These are phyloP conservation scores for Zaprionus camerounensis DNA, from an alignment of 1,140 invertebrate species.

Conservation along the genomic window DNA sequence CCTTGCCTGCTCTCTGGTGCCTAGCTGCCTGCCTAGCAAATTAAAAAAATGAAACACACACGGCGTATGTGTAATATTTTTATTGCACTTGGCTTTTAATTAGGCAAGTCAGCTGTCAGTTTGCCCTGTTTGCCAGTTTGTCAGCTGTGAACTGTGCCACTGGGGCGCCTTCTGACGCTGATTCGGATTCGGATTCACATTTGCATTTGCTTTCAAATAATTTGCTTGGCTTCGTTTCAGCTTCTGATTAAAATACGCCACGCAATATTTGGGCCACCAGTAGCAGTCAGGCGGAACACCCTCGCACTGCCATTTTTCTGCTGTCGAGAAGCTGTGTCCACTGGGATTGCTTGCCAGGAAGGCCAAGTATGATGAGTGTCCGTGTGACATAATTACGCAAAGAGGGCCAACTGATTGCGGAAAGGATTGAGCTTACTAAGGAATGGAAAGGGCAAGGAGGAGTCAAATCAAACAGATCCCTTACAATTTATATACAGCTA, in stretches of 20 bases:
- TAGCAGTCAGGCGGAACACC: slow-evolving; percentile 23
- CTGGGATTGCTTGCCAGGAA: not conserved
- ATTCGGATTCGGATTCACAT: slow-evolving; percentile 38
- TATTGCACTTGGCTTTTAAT: slow-evolving; percentile 80
- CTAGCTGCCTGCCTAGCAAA: slow-evolving; percentile 37
- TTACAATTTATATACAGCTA: no score
- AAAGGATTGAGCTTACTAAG: not conserved
- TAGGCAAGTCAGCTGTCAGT: slow-evolving; percentile 78
- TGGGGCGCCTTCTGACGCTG: slow-evolving; percentile 18
- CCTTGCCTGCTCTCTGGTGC: slow-evolving; percentile 10
- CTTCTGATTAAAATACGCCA: slow-evolving; percentile 63
- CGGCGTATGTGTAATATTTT: slow-evolving; percentile 82
- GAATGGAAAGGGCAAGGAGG: no score
- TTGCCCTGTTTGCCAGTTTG: slow-evolving; percentile 32
- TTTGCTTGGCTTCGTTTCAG: slow-evolving; percentile 58
- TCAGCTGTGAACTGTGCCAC: slow-evolving; percentile 47
- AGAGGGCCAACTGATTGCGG: not conserved
- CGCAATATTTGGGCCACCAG: slow-evolving; percentile 65
- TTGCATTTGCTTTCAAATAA: slow-evolving; percentile 74
- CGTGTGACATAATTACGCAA: slow-evolving; percentile 19
- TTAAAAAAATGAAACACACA: slow-evolving; percentile 75
- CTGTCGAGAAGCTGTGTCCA: not conserved
- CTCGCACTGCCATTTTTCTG: not conserved
- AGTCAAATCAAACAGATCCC: not conserved
- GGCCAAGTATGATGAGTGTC: slow-evolving; percentile 6